These are phyloP conservation scores for Macroramphosus scolopax DNA, from an alignment of 2,797 vertebrate genomes.

Conservation along the genomic window DNA sequence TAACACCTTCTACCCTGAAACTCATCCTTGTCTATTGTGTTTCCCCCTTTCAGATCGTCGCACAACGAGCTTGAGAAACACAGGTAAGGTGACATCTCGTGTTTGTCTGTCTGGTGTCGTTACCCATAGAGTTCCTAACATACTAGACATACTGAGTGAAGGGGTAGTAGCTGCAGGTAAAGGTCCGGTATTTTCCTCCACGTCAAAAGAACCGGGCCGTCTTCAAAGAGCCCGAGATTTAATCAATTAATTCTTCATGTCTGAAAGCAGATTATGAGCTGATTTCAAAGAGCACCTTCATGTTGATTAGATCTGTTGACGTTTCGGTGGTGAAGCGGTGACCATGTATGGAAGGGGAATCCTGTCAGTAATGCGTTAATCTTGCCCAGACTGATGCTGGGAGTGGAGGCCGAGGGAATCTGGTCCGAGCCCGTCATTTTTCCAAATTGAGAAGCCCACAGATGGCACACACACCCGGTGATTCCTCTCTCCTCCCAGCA, in stretches of 20 bases:
- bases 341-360: conserved; percentile 55
- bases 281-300: conserved; percentile 49
- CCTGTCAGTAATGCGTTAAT: conserved; percentile 60
- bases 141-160: neutral
- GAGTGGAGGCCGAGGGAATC: conserved; percentile 17
- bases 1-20: neutral
- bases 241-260: conserved; percentile 40
- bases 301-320: conserved; percentile 50
- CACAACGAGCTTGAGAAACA: conserved; percentile 99
- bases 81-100: conserved; percentile 83
- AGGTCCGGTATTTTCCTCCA: conserved; percentile 14
- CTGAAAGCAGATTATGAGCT: conserved; percentile 44
- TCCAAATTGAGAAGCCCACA: conserved; percentile 20
- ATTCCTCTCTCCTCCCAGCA: conserved; percentile 15
- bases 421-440: conserved; percentile 30
- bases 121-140: conserved; percentile 3
- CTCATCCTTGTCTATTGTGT: conserved; percentile 40
- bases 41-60: conserved; percentile 79
- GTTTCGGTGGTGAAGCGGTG: conserved; percentile 44
- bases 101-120: conserved; percentile 14
- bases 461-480: conserved; percentile 8
- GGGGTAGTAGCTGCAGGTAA: conserved; percentile 12
- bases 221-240: conserved; percentile 39
- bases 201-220: conserved; percentile 23
- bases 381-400: conserved; percentile 33